Base-by-base conservation (phyloP, 2,113 vertebrate species). In the Falco punctatus region DNA sequence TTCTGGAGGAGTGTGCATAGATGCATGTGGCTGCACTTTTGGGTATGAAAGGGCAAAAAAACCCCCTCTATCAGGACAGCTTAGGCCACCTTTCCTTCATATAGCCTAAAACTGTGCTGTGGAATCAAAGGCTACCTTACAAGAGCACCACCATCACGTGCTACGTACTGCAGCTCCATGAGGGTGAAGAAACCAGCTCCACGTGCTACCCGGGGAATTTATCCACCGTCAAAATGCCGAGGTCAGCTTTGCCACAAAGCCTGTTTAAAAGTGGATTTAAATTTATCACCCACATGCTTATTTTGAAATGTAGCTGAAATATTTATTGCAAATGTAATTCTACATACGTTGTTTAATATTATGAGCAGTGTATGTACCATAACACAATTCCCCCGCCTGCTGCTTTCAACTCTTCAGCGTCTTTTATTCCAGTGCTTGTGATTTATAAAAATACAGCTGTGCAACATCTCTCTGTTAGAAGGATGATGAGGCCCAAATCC, bases 151-250 rank as follows among this genome's bases (percentile, higher is more conserved):
- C 8, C 57, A 44, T 52, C 23, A 16, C 6, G 27, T 0, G 0
- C 28, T 57, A 6, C 5, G 8, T 6, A 4, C 58, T 21, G 19
- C 22, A 26, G 2, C 33, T 44, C 6, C 0, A 2, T 44, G 30
- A 65, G 15, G 17, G 3, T 30, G 40, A 42, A 66, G 61, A 49
- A 2, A 42, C 46, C 18, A 32, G 17, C 46, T 21, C 59, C 32
- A 6, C 0, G 1, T 71, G 26, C 23, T 35, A 8, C 32, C 22
- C 0, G 0, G 18, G 22, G 35, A 33, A 42, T 33, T 22, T 49
- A 35, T 11, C 19, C 23, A 30, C 33, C 2, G 0, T 11, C 23
- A 40, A 16, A 59, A 17, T 74, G 6, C 26, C 22, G 35, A 20
- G 10, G 26, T 30, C 16, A 44, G 28, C 33, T 81, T 61, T 93